Base-by-base conservation (phyloP, 2,113 vertebrate species). In the Pelodiscus sinensis region DNA sequence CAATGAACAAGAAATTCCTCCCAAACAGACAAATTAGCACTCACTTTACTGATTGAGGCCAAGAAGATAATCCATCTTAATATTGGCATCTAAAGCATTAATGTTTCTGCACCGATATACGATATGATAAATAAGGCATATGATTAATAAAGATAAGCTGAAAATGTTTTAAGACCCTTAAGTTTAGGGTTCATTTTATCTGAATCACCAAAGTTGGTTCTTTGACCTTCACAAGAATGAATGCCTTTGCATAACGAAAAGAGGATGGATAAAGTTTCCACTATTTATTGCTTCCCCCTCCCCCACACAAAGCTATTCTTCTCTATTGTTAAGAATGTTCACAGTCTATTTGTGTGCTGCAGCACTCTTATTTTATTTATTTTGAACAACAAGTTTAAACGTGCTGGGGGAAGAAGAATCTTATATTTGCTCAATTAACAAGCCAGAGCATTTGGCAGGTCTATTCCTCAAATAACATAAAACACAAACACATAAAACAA, bases 341-440 rank as follows among this genome's bases (percentile, higher is more conserved):
- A 6, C 29, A 92, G 85, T 79, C 82, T 82, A 27, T 38, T 73
- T 56, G 18, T 65, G 82, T 58, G 58, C 1, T 52, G 19, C 3
- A 50, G 38, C 60, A 73, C 6, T 79, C 22, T 82, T 87, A 79
- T 52, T 57, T 31, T 81, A 22, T 71, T 27, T 54, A 35, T 84
- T 84, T 51, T 15, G 77, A 25, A 55, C 55, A 84, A 25, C 50
- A 27, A 85, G 78, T 92, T 84, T 44, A 87, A 87, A 57, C 27
- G 56, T 80, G 6, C 44, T 29, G 6, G 83, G 51, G 44, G 44
- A 8, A 4, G 44, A 51, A 80, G 68, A 90, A 81, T 84, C 85
- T 88, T 96, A 88, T 14, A 85, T 94, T 95, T 95, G 84, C 79
- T 86, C 57, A 95, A 96, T 91, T 86, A 90, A 91, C 71, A 82